Evolutionary conservation across 2,888 invertebrate species (phyloP), one percentile per base, ranked within the genome.

Genomic region (Merodon equestris): DNA sequence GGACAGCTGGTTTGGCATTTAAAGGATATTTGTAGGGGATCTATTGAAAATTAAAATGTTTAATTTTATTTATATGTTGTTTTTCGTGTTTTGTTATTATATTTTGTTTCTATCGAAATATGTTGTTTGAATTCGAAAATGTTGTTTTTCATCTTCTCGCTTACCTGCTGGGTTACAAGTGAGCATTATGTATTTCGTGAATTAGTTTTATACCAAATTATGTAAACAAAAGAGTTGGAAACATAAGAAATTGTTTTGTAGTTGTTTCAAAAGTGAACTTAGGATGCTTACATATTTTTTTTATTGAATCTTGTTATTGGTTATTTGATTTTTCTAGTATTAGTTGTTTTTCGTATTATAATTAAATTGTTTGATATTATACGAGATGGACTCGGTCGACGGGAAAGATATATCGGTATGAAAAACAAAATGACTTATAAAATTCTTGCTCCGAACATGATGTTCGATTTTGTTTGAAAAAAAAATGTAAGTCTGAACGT

Each of bases 21-120:
- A 13, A 60, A 67, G 82, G 81, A 79, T 72, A 66, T 66, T 77
- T 61, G 58, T 66, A 61, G 64, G 83, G 82, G 72, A 56, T 76
- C 83, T 83, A 83, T 83, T 83, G 82, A 81, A 83, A 83, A 82
- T 72, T 19, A 82, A 72, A 79, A 63, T 61, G 58, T 50, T 54
- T 70, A 67, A 54, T n/a, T 50, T 74, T 74, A 66, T 74, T n/a
- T 58, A 18, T 51, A 44, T 63, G 34, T 56, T 34, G 13, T 63
- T 67, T 63, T 68, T 56, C 19, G n/a, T n/a, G n/a, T n/a, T 57
- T 57, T 68, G 36, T 17, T 57, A 36, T 60, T 19, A 18, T 64
- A n/a, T 7, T 57, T 60, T 9, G n/a, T n/a, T n/a, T n/a, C n/a
- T n/a, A 4, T 27, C 27, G 27, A 27, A 40, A n/a, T 40, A 2